Conservation (phyloP, 2,797 vertebrate genomes). For the Phoebastria nigripes region DNA sequence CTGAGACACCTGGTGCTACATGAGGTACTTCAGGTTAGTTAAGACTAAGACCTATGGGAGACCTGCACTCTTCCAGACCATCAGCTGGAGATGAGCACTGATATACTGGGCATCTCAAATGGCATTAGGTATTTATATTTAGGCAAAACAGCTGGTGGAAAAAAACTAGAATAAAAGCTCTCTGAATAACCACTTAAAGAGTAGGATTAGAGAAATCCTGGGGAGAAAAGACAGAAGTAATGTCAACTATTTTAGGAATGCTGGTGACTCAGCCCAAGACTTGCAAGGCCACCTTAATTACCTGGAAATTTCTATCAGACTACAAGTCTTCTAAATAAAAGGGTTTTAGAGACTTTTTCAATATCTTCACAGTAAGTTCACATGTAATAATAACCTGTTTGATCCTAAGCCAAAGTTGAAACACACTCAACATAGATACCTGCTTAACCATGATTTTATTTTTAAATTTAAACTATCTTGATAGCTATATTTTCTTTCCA, state of each 20-base stretch:
- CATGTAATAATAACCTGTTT: background rate
- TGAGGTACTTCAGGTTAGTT: background rate
- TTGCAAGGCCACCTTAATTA: constrained; percentile 8
- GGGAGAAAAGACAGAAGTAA: constrained; percentile 1
- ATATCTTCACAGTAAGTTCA: background rate
- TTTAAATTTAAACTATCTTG: constrained; percentile 20
- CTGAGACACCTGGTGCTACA: background rate
- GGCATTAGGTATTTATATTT: background rate
- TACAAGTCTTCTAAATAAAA: background rate
- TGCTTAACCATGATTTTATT: background rate
- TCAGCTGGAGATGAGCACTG: background rate
- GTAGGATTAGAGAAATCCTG: background rate
- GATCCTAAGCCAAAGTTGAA: constrained; percentile 10
- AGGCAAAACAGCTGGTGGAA: background rate
- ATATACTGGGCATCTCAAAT: background rate
- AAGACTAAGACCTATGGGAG: background rate
- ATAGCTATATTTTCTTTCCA: constrained; percentile 22
- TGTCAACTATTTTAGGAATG: background rate
- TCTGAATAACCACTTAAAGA: background rate
- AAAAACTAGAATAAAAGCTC: background rate
- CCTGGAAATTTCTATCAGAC: background rate
- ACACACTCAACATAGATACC: background rate
- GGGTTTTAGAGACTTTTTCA: background rate
- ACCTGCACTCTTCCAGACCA: background rate
- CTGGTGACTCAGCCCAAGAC: background rate